Percentiles rank a stretch among this genome's conserved stretches.
Evolutionary conservation across 2,888 invertebrate species (phyloP).

Genomic region (Seira musarum): DNA sequence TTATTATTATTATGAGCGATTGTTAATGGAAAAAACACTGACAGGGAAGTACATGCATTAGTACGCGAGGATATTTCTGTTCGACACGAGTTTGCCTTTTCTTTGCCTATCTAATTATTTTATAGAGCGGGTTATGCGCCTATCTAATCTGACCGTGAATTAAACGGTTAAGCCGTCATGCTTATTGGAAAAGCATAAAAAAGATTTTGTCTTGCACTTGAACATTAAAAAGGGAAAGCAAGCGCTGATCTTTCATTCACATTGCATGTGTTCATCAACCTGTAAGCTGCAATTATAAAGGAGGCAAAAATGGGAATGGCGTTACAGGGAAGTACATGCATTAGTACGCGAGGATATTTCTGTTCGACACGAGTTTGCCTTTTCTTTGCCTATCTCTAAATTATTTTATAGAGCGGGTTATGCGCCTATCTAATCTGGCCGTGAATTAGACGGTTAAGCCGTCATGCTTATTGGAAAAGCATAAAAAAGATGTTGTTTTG

Average conservation of each 20-base stretch:
- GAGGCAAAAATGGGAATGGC: background rate
- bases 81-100: background rate
- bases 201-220: background rate
- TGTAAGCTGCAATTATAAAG: conserved; percentile 1
- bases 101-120: conserved; percentile 5
- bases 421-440: background rate
- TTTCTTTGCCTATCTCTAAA: background rate
- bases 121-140: background rate
- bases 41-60: background rate
- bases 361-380: background rate
- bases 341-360: background rate
- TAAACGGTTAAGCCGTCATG: conserved; percentile 5
- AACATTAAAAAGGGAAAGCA: conserved; percentile 9
- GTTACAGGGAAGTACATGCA: background rate
- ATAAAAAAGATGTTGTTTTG: background rate
- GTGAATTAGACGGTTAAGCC: conserved; percentile 5
- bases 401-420: background rate
- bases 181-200: conserved; percentile 14
- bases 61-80: background rate
- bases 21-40: conserved; percentile 21
- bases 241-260: background rate
- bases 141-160: background rate
- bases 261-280: conserved; percentile 7
- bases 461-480: conserved; percentile 12
- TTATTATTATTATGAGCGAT: background rate